Evolutionary conservation across 2,888 invertebrate genomes (phyloP), one percentile per base, ranked within the genome.

Genomic region (Laspeyria flexula): DNA sequence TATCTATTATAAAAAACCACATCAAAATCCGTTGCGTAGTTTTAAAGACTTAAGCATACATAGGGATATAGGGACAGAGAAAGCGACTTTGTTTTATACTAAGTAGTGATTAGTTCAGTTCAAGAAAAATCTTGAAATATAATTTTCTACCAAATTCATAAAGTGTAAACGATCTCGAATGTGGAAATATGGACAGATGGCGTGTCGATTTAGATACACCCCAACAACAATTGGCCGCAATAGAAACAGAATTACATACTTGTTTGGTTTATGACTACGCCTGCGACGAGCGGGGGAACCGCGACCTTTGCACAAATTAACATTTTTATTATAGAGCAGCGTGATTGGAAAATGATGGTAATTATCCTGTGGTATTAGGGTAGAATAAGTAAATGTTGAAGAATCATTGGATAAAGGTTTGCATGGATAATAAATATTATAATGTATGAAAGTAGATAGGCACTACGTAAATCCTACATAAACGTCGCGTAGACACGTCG

Each of bases 191-290:
- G 55, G 71, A 68, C 79, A 79, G 79, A 78, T 79, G 79, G 65
- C 31, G 13, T 35, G 43, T 51, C 58, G 65, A 76, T 79, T 77
- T 47, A 65, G 65, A 43, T 42, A 55, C 56, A 59, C 57, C 65
- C 61, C 58, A 59, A 58, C 53, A 56, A 27, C 70, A 62, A 72
- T 74, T 71, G 68, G 64, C 65, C 60, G 61, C 75, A 70, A 77
- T 74, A 72, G 58, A 75, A 70, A 66, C 38, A 53, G 58, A 67
- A 75, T 75, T 73, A 72, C 60, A 68, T 56, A 66, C 55, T 66
- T 60, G 60, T 67, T 58, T 61, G 42, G 56, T 65, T 71, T 65
- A 71, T 67, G 29, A 46, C 21, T 31, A 12, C 37, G 15, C 25
- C 27, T 25, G 33, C 27, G 10, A 16, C 41, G 58, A 55, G 11